Evolutionary conservation across 2,113 vertebrate genomes (phyloP), one percentile per base, ranked within the genome.

Genomic region (Microtus montanus): DNA sequence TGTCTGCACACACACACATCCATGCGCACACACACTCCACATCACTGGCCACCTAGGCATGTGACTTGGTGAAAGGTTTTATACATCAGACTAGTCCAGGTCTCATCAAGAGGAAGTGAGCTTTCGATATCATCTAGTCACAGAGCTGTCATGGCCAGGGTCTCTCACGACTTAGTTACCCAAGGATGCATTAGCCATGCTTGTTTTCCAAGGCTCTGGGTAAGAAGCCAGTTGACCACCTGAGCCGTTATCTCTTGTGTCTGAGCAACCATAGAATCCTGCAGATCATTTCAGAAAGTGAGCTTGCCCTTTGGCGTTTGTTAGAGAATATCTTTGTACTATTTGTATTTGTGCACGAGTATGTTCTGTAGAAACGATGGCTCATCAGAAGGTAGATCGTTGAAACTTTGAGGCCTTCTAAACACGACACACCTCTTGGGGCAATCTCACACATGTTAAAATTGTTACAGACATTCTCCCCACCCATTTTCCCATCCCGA

Each of bases 341-440:
- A 58, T 58, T 58, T 54, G 17, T 58, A 58, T 58, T 58, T 58
- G 22, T 47, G 63, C 11, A 54, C n/a, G 75, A 89, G 28, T 41
- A 85, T 30, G 95, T 52, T 95, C 90, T 96, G 73, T 82, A 88
- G 80, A 86, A n/a, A n/a, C 80, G 82, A 83, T 92, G 94, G 87
- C 71, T 96, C 93, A 77, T 33, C 83, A 13, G 88, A 95, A 93
- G 83, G 74, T 85, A 64, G 54, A 77, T 92, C 87, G 83, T 77
- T 92, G 93, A 96, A 94, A 94, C 79, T 94, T 66, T 77, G 86
- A 97, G 96, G 63, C n/a, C 33, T 15, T 86, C 68, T 90, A 91
- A 92, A 94, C 89, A 79, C 49, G 52, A 94, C 87, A 96, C 41
- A 41, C 41, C 7, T 96, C 80, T 78, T 86, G 71, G 47, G 54